Evolutionary conservation across 2,797 vertebrate genomes (phyloP).

Genomic region (Masticophis lateralis): DNA sequence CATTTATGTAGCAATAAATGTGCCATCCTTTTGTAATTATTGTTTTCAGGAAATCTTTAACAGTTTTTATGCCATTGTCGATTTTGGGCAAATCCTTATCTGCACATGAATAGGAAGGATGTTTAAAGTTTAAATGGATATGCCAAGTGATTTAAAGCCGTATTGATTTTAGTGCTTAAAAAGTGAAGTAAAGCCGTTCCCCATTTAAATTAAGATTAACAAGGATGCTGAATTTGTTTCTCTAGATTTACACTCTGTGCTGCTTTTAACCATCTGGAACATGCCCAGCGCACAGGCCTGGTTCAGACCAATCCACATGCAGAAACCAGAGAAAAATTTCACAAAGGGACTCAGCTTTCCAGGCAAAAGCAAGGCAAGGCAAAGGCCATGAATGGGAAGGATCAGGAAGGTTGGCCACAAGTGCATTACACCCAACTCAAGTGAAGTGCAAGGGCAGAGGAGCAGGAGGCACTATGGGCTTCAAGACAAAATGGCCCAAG

Average conservation of each 20-base stretch:
- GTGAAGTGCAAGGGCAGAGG: not conserved
- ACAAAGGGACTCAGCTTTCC: not conserved
- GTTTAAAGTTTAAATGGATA: not conserved
- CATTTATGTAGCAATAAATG: constrained; percentile 99
- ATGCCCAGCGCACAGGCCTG: not conserved
- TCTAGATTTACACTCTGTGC: not conserved
- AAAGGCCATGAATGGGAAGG: not conserved
- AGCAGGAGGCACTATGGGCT: not conserved
- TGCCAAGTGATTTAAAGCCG: not conserved
- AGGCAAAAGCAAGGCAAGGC: not conserved
- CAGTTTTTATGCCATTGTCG: not conserved
- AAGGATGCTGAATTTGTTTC: not conserved
- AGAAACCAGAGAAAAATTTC: not conserved
- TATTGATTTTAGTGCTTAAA: not conserved
- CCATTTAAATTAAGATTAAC: not conserved
- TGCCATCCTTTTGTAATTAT: constrained; percentile 97
- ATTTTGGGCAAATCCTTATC: not conserved
- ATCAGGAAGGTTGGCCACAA: not conserved
- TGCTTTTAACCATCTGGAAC: not conserved
- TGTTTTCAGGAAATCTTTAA: constrained; percentile 72
- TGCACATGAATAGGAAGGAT: not conserved
- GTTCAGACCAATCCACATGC: not conserved
- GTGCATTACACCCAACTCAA: not conserved
- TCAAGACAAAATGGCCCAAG: not conserved
- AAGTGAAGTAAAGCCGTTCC: not conserved